Base-by-base conservation (phyloP, 2,797 vertebrate species). In the Huso huso region DNA sequence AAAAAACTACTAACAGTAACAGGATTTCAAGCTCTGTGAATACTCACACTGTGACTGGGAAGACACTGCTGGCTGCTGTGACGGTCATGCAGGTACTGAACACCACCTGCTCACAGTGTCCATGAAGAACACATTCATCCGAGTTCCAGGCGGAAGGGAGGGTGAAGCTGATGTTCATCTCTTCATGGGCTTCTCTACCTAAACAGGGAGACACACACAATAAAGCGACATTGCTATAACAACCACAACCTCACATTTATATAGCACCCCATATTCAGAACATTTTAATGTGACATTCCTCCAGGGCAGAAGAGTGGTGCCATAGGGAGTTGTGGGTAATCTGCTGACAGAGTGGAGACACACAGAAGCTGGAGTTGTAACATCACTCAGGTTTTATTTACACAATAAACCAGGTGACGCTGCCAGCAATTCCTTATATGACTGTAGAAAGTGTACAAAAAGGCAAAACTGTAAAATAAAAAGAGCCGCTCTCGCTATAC, bases 11-110 rank as follows among this genome's bases (percentile, higher is more conserved):
- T 18, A 18, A 18, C 18, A 18, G 18, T 18, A 18, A 18, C 2
- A 18, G 18, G 18, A 18, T n/a, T 18, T 55, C 8, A 55, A 55
- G 58, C 12, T 8, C 13, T 18, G 61, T 37, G 48, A 37, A 73
- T 72, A 92, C 96, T 96, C 87, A 99, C 97, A 98, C 90, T 62
- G 97, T 98, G 84, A 97, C 94, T 0, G 97, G 96, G 78, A 99
- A 99, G 67, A 96, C 91, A 3, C 73, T 89, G 71, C 86, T 90
- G 81, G 87, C 82, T 10, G 95, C 95, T 0, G 94, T 95, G 82
- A 99, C 83, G 6, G 96, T 99, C 95, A 99, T 95, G 79, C 97
- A 99, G 66, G 94, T 89, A 69, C 91, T 93, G 85, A 97, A 98
- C 77, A 96, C 94, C 72, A 94, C 93, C 88, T 99, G 97, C 84